These are phyloP conservation scores for Sternotherus odoratus DNA, from an alignment of 2,797 vertebrate species.

Conservation along the genomic window DNA sequence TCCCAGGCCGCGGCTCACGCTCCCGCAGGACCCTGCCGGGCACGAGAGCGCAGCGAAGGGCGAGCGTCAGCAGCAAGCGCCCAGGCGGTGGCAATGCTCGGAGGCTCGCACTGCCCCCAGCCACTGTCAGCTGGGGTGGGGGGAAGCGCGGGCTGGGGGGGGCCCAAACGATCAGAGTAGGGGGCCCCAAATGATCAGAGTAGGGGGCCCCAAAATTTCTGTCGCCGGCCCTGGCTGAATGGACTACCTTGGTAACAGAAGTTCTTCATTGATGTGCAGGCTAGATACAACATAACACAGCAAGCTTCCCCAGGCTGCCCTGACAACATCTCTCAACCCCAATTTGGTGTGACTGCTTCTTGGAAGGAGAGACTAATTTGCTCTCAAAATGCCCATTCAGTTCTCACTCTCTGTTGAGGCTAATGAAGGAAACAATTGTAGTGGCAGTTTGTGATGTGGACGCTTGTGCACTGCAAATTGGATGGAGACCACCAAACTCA, in stretches of 20 bases:
- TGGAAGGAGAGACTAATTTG: conserved; percentile 32
- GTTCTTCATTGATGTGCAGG: conserved; percentile 48
- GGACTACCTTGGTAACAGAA: conserved; percentile 64
- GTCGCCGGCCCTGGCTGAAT: too few species aligned
- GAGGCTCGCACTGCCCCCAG: too few species aligned
- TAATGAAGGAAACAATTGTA: conserved; percentile 58
- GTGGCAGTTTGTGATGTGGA: neutral
- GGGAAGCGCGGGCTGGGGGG: too few species aligned
- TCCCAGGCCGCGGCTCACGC: too few species aligned
- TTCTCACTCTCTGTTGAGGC: neutral
- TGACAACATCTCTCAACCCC: conserved; percentile 52
- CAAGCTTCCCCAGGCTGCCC: conserved; percentile 38
- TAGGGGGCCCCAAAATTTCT: too few species aligned
- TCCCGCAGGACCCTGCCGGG: too few species aligned
- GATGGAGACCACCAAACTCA: neutral
- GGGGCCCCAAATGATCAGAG: too few species aligned
- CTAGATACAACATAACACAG: conserved; percentile 31
- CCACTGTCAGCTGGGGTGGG: too few species aligned
- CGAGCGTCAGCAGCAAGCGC: too few species aligned
- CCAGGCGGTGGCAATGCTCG: too few species aligned
- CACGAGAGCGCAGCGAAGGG: too few species aligned
- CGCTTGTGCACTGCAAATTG: neutral
- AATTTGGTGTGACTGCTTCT: conserved; percentile 50
- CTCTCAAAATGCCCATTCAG: conserved; percentile 17
- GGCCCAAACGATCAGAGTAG: too few species aligned